These are phyloP conservation scores for Yoshiicerus persimilis DNA, from an alignment of 1,140 invertebrate species.

Conservation along the genomic window DNA sequence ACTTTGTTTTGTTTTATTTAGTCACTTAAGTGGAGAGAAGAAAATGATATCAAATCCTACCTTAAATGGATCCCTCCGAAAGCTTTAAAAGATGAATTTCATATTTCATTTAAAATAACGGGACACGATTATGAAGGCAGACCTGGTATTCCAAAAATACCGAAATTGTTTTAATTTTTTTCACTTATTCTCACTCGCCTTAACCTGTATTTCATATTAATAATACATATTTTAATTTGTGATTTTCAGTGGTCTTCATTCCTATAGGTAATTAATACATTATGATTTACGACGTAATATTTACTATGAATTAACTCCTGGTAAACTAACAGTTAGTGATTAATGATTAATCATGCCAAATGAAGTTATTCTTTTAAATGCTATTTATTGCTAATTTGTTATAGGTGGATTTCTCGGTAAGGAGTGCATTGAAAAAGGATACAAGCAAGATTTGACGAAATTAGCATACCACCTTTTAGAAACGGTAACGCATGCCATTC, in stretches of 20 bases:
- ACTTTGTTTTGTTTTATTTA: background rate
- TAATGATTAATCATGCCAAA: no score
- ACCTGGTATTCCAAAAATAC: background rate
- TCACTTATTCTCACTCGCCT: no score
- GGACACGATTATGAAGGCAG: background rate
- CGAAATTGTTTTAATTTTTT: no score
- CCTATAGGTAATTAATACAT: background rate
- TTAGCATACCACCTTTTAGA: background rate
- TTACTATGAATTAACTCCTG: no score
- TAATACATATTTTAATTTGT: background rate
- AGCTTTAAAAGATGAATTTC: background rate
- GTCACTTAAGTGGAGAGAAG: constrained; percentile 26
- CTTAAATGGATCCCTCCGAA: constrained; percentile 5
- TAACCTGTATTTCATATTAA: background rate
- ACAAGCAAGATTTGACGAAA: background rate
- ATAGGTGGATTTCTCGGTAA: background rate
- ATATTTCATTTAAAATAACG: background rate
- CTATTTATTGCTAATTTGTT: no score
- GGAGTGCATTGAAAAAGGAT: background rate
- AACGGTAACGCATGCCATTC: background rate
- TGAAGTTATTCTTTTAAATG: no score
- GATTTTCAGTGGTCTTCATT: background rate
- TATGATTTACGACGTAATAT: no score
- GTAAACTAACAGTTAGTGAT: no score
- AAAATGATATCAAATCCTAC: background rate